These are phyloP conservation scores for Scleropages formosus DNA, from an alignment of 2,797 vertebrate genomes.

Conservation along the genomic window DNA sequence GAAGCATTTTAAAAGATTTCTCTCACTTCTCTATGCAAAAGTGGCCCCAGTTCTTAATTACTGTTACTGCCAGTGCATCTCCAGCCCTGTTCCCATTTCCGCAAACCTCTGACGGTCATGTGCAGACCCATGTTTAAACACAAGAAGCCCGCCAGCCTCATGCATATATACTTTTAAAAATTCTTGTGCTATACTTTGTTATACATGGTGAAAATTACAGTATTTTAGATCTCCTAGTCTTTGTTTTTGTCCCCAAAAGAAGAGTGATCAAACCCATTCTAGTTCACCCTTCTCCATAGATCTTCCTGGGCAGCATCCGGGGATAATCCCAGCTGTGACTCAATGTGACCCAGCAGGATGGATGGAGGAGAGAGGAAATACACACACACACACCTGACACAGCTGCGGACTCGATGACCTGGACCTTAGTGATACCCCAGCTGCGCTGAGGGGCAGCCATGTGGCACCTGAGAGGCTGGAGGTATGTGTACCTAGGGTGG, in stretches of 20 bases:
- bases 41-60: not conserved
- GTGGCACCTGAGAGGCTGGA: not conserved
- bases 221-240: too few species aligned
- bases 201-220: too few species aligned
- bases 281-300: too few species aligned
- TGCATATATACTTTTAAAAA: too few species aligned
- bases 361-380: not conserved
- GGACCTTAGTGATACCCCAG: not conserved
- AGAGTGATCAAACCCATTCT: too few species aligned
- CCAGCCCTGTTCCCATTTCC: not conserved
- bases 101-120: not conserved
- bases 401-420: not conserved
- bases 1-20: not conserved
- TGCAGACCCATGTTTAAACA: too few species aligned
- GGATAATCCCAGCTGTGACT: not conserved
- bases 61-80: not conserved
- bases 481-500: not conserved
- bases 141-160: too few species aligned
- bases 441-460: not conserved
- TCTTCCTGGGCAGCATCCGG: too few species aligned
- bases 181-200: too few species aligned
- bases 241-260: too few species aligned
- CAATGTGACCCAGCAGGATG: not conserved
- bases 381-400: not conserved
- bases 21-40: not conserved